Evolutionary conservation across 2,113 vertebrate genomes (phyloP).

Genomic region (Australoheros scitulus): DNA sequence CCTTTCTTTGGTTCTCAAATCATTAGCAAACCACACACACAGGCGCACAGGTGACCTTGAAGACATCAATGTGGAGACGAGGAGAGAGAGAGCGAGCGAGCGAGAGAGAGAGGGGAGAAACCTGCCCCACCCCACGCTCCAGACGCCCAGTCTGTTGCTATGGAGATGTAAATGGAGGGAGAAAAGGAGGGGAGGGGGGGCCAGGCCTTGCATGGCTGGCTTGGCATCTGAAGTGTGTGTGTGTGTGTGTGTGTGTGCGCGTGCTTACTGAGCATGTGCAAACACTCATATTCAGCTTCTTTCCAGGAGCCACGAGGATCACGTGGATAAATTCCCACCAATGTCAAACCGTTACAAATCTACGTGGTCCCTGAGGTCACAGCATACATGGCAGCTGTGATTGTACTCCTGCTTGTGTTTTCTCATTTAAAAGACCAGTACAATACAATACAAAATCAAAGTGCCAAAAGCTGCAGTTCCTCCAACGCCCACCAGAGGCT

Average conservation of each 20-base stretch:
- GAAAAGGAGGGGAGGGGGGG: neutral
- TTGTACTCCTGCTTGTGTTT: neutral
- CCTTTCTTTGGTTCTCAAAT: neutral
- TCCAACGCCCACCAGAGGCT: neutral
- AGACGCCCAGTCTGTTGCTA: neutral
- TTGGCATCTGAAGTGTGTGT: neutral
- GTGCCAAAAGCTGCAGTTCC: neutral
- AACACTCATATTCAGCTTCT: neutral
- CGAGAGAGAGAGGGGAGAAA: neutral
- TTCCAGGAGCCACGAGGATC: neutral
- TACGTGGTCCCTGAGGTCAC: neutral
- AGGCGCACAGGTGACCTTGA: neutral
- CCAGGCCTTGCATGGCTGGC: neutral
- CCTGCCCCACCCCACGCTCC: neutral
- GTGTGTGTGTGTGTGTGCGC: neutral
- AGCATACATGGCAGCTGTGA: neutral
- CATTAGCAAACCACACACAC: neutral
- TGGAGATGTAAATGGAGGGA: constrained; percentile 7
- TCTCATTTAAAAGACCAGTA: neutral
- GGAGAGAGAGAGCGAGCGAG: neutral
- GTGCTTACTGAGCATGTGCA: neutral
- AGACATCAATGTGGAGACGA: neutral
- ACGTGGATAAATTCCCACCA: neutral
- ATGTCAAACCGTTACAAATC: neutral
- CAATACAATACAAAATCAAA: too few relatives aligned